Percentiles rank a stretch among this genome's conserved stretches.
Evolutionary conservation across 2,888 invertebrate genomes (phyloP).

Genomic region (Bedellia somnulentella): DNA sequence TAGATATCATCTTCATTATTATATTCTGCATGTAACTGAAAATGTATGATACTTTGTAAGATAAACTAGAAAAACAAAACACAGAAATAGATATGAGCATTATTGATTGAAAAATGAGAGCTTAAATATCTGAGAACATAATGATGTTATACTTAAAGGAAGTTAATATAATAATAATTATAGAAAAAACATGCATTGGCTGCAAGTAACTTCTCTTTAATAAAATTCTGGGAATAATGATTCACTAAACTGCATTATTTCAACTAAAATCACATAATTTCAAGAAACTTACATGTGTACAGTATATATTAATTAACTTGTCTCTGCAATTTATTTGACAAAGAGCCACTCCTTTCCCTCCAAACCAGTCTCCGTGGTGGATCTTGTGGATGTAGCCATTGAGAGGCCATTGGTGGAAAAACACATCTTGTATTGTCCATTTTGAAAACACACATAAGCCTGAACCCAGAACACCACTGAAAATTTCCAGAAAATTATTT

Average conservation of each 20-base stretch:
- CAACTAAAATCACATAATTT: slow-evolving; percentile 2
- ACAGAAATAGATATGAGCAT: background rate
- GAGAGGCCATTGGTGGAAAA: slow-evolving; percentile 93
- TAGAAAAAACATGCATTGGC: too few relatives aligned
- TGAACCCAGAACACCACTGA: slow-evolving; percentile 88
- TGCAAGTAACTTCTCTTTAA: too few relatives aligned
- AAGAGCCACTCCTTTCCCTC: slow-evolving; percentile 91
- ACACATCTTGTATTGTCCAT: slow-evolving; percentile 80
- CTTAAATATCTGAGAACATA: too few relatives aligned
- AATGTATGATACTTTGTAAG: too few relatives aligned
- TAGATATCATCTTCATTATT: slow-evolving; percentile 85
- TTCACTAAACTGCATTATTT: background rate
- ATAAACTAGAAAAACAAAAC: too few relatives aligned
- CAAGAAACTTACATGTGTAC: slow-evolving; percentile 80
- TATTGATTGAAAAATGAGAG: too few relatives aligned
- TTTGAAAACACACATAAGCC: slow-evolving; percentile 87
- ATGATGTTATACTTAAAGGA: too few relatives aligned
- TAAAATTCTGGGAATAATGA: too few relatives aligned
- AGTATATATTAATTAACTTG: slow-evolving; percentile 80
- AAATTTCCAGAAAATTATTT: slow-evolving; percentile 18
- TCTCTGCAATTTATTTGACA: slow-evolving; percentile 72
- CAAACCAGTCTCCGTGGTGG: slow-evolving; percentile 98
- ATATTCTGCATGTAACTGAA: slow-evolving; percentile 93
- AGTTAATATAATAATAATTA: too few relatives aligned
- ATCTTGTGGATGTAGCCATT: slow-evolving; percentile 96